Evolutionary conservation across 2,888 invertebrate species (phyloP).

Genomic region (Isoperla grammatica): DNA sequence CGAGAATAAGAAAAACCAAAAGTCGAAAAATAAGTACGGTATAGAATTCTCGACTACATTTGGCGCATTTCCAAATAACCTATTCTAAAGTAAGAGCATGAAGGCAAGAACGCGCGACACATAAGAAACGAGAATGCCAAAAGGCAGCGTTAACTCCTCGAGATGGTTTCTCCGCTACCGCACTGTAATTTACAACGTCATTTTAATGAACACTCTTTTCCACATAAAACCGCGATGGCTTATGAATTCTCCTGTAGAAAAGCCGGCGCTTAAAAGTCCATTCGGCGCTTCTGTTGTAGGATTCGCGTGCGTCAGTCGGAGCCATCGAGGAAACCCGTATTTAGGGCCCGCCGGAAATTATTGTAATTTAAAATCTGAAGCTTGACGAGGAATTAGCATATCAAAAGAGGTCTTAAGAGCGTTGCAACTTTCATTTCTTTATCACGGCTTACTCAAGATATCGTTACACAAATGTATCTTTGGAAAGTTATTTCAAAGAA

Average conservation of each 20-base stretch:
- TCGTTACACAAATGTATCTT: too few relatives aligned
- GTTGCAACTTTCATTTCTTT: too few relatives aligned
- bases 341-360: neutral
- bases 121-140: neutral
- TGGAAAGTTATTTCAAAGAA: too few relatives aligned
- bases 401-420: constrained; percentile 8
- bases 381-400: constrained; percentile 6
- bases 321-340: too few relatives aligned
- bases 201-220: constrained; percentile 10
- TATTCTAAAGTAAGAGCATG: neutral
- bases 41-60: constrained; percentile 4
- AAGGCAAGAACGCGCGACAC: neutral
- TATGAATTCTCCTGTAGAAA: too few relatives aligned
- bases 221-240: neutral
- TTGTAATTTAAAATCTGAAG: constrained; percentile 9
- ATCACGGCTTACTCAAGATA: too few relatives aligned
- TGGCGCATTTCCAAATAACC: constrained; percentile 11
- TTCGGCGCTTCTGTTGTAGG: too few relatives aligned
- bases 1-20: neutral
- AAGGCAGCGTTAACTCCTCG: constrained; percentile 4
- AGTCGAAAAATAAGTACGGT: constrained; percentile 4
- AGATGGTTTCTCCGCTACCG: constrained; percentile 1
- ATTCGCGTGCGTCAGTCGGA: too few relatives aligned
- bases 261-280: too few relatives aligned
- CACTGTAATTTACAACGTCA: constrained; percentile 6